A percentile compares a stretch with the other conserved stretches of the same genome.
Conservation (phyloP, 2,888 invertebrate species). For the Andrena minutula region DNA sequence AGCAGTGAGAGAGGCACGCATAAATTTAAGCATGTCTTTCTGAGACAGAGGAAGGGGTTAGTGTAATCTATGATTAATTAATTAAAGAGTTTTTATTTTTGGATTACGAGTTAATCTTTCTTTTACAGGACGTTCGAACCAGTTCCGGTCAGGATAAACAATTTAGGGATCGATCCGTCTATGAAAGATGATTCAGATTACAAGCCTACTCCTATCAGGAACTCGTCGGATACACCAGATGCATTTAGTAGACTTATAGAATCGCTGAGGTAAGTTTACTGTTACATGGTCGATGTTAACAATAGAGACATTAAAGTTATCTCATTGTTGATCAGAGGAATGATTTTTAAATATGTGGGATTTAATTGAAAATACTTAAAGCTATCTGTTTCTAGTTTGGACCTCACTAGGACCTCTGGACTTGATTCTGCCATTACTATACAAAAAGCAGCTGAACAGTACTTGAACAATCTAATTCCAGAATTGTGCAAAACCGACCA, state of each 20-base stretch:
- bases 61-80: slow-evolving; percentile 77
- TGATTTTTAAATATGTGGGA: too few relatives aligned
- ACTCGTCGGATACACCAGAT: slow-evolving; percentile 72
- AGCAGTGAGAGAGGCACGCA: slow-evolving; percentile 87
- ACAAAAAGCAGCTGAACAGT: slow-evolving; percentile 74
- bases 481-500: slow-evolving; percentile 82
- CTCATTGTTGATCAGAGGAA: neutral
- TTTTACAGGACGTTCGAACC: slow-evolving; percentile 77
- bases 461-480: slow-evolving; percentile 75
- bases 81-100: neutral
- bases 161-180: slow-evolving; percentile 81
- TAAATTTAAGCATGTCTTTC: slow-evolving; percentile 88
- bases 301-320: neutral
- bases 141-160: slow-evolving; percentile 81
- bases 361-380: neutral
- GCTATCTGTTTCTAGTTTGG: slow-evolving; percentile 65
- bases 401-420: slow-evolving; percentile 73
- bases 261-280: slow-evolving; percentile 71
- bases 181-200: slow-evolving; percentile 82
- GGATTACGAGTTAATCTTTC: neutral
- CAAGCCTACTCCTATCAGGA: slow-evolving; percentile 78
- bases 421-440: slow-evolving; percentile 73
- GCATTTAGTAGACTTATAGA: slow-evolving; percentile 75
- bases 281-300: neutral
- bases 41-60: slow-evolving; percentile 86